Conservation (phyloP, 2,113 vertebrate species). For the Rissa tridactyla region DNA sequence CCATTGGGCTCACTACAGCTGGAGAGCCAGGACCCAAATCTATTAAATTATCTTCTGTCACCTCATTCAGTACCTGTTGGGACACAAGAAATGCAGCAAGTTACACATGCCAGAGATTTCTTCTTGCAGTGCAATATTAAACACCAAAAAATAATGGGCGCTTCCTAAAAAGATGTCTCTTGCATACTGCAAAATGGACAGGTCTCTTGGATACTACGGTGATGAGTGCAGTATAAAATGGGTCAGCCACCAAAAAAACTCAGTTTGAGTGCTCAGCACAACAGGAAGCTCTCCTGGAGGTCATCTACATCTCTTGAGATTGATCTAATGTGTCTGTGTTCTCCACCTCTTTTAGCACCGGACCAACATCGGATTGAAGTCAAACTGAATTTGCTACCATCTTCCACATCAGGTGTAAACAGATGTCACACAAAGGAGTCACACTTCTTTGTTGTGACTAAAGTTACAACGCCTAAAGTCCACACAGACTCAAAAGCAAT, state of each 20-base stretch:
- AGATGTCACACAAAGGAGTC: not conserved
- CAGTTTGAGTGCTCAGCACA: not conserved
- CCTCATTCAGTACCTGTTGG: slow-evolving; percentile 89
- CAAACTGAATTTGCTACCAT: not conserved
- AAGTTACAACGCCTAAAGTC: not conserved
- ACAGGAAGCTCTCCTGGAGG: not conserved
- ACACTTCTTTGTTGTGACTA: not conserved
- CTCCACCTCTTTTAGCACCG: not conserved
- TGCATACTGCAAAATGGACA: not conserved
- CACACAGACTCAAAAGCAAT: not conserved
- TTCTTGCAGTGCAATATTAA: not conserved
- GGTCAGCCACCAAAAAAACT: not conserved
- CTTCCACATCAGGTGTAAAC: not conserved
- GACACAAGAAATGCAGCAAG: not conserved
- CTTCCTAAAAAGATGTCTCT: not conserved
- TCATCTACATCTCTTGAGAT: not conserved
- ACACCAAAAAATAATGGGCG: not conserved
- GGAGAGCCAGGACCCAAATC: slow-evolving; percentile 96
- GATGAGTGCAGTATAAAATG: not conserved
- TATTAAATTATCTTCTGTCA: slow-evolving; percentile 96
- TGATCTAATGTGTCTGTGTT: not conserved
- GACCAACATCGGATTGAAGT: not conserved
- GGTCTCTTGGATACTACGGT: not conserved
- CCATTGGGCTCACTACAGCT: slow-evolving; percentile 93
- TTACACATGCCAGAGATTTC: not conserved